These are phyloP conservation scores for Phacellophora camtschatica DNA, from an alignment of 30 jellyfish, hydroid and myxozoan genomes.

Conservation along the genomic window DNA sequence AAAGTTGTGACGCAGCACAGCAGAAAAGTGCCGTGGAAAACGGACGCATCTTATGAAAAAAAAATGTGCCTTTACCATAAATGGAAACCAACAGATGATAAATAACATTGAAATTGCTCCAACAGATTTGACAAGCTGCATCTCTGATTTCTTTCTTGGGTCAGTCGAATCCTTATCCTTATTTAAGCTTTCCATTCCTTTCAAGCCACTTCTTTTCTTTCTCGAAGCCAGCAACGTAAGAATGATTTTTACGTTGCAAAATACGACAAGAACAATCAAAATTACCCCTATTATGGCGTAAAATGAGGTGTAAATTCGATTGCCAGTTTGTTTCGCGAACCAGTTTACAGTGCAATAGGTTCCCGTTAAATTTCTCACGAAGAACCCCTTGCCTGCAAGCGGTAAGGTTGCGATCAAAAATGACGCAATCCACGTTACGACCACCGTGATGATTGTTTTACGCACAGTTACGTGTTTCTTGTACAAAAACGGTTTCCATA, in stretches of 20 bases:
- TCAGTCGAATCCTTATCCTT: not conserved
- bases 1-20: no score
- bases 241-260: slow-evolving; percentile 40
- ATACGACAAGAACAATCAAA: slow-evolving; percentile 20
- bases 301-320: slow-evolving; percentile 44
- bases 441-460: slow-evolving; percentile 23
- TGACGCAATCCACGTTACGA: slow-evolving; percentile 22
- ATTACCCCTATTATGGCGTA: slow-evolving; percentile 50
- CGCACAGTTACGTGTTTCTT: slow-evolving; percentile 24
- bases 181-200: slow-evolving; percentile 5
- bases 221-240: not conserved
- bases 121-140: slow-evolving; percentile 56
- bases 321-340: slow-evolving; percentile 55
- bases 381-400: slow-evolving; percentile 54
- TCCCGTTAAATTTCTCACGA: slow-evolving; percentile 57
- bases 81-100: slow-evolving; percentile 68
- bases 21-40: not conserved
- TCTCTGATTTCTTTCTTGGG: slow-evolving; percentile 25
- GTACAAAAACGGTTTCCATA: slow-evolving; percentile 55
- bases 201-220: slow-evolving; percentile 4
- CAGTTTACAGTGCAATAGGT: slow-evolving; percentile 70
- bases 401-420: slow-evolving; percentile 42
- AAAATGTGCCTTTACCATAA: slow-evolving; percentile 37
- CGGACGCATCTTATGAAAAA: not conserved
- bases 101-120: slow-evolving; percentile 51